These are phyloP conservation scores for Brenthis hecate DNA, from an alignment of 2,888 invertebrate species.

Conservation along the genomic window DNA sequence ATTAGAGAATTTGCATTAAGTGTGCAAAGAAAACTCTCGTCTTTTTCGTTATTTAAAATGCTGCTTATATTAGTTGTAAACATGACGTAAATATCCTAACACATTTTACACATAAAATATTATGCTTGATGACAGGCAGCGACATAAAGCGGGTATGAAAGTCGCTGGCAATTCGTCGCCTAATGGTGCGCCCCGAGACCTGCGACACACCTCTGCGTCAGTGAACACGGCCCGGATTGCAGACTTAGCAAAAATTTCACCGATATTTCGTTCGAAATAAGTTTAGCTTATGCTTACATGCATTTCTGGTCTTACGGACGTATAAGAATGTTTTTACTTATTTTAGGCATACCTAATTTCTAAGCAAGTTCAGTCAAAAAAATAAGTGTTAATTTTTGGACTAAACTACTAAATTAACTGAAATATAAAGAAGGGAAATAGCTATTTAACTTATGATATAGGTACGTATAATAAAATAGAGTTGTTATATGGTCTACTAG, in stretches of 20 bases:
- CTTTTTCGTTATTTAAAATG: slow-evolving; percentile 2
- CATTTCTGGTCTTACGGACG: too few relatives aligned
- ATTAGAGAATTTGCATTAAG: neutral
- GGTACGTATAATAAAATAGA: too few relatives aligned
- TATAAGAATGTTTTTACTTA: too few relatives aligned
- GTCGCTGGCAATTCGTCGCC: slow-evolving; percentile 32
- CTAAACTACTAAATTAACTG: too few relatives aligned
- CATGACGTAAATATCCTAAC: slow-evolving; percentile 18
- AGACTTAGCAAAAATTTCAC: slow-evolving; percentile 24
- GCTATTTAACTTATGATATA: too few relatives aligned
- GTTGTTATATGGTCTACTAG: too few relatives aligned
- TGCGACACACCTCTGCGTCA: slow-evolving; percentile 32
- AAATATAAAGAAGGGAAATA: too few relatives aligned
- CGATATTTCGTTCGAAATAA: neutral
- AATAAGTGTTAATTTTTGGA: too few relatives aligned
- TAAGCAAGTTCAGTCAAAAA: too few relatives aligned
- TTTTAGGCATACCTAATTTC: too few relatives aligned
- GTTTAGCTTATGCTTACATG: too few relatives aligned
- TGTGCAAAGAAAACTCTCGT: neutral
- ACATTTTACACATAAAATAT: slow-evolving; percentile 26
- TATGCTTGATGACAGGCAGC: slow-evolving; percentile 36
- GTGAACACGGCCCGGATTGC: slow-evolving; percentile 32
- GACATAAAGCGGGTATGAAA: slow-evolving; percentile 30
- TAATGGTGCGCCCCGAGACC: slow-evolving; percentile 39
- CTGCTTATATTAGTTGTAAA: slow-evolving; percentile 5